phyloP scores from a whole-genome alignment of 1,140 invertebrate genomes.

The Tachypleus tridentatus region DNA sequence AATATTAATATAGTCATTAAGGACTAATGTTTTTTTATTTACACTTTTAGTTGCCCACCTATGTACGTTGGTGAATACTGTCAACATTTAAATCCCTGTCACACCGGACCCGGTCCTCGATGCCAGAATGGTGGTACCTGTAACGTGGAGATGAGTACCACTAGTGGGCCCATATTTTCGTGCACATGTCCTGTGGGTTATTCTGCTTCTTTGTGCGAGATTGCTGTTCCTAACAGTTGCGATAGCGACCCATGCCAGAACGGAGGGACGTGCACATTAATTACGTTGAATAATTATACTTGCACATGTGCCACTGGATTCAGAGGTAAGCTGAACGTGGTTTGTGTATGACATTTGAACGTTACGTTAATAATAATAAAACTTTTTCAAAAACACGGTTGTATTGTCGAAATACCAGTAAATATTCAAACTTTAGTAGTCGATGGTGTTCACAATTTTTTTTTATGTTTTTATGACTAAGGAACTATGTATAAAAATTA shows the following conservation, averaged over 20 bases:
- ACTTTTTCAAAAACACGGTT: too few species aligned
- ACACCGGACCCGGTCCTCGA: constrained; percentile 58
- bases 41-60: constrained; percentile 63
- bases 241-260: constrained; percentile 71
- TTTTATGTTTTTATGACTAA: too few species aligned
- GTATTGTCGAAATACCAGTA: too few species aligned
- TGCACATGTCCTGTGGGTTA: constrained; percentile 82
- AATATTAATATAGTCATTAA: too few species aligned
- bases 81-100: constrained; percentile 81
- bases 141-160: constrained; percentile 68
- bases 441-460: too few species aligned
- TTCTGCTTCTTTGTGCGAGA: constrained; percentile 62
- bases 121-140: constrained; percentile 85
- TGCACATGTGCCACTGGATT: constrained; percentile 72
- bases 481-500: too few species aligned
- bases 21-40: too few species aligned
- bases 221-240: constrained; percentile 45
- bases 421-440: too few species aligned
- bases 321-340: constrained; percentile 42
- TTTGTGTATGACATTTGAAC: too few species aligned
- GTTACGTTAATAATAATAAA: too few species aligned
- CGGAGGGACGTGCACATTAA: constrained; percentile 65
- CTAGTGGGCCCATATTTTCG: constrained; percentile 41
- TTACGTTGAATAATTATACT: constrained; percentile 55
- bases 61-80: constrained; percentile 88